Conservation (phyloP, 1,140 invertebrate species). For the Drepana arcuata region DNA sequence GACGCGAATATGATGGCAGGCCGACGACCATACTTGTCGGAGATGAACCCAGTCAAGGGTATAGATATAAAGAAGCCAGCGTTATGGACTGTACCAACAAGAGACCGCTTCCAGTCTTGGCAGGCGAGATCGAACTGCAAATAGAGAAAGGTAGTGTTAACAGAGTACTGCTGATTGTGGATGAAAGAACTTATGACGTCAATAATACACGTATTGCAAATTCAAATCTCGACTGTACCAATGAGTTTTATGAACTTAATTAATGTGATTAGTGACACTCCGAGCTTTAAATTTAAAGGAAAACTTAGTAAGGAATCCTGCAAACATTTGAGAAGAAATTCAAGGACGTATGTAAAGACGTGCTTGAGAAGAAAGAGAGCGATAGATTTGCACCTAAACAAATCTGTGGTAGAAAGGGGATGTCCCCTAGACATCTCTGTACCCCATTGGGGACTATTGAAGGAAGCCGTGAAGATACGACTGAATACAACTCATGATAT, state of each 20-base stretch:
- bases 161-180: not conserved
- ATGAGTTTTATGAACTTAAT: not conserved
- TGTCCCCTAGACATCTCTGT: too few species aligned
- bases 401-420: too few species aligned
- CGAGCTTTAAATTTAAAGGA: not conserved
- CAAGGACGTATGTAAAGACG: too few species aligned
- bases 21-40: constrained; percentile 76
- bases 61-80: constrained; percentile 80
- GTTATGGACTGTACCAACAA: constrained; percentile 81
- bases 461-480: too few species aligned
- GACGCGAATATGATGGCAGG: constrained; percentile 74
- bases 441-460: too few species aligned
- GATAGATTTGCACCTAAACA: too few species aligned
- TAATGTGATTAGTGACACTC: not conserved
- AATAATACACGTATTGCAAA: too few species aligned
- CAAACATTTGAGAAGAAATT: too few species aligned
- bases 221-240: too few species aligned
- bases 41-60: constrained; percentile 77
- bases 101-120: constrained; percentile 78
- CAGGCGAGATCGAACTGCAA: constrained; percentile 63
- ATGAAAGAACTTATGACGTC: not conserved
- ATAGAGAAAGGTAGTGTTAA: not conserved
- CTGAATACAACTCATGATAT: too few species aligned
- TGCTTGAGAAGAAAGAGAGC: too few species aligned
- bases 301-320: not conserved